phyloP scores from a whole-genome alignment of 37 sponge, comb jelly and placozoan species.

The Hexactinellida sp. region DNA sequence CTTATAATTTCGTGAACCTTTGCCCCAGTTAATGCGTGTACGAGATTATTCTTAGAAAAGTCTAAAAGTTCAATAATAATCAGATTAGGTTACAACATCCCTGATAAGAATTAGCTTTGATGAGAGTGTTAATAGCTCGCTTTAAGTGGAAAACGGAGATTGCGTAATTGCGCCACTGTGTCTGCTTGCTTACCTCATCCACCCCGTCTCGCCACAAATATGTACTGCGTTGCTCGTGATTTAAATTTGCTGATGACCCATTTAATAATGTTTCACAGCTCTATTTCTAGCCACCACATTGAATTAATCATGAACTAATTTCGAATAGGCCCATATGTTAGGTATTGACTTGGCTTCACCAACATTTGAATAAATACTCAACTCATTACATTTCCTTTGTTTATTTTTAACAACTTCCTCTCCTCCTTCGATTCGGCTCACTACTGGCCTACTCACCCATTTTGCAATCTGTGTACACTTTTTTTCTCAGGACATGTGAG shows the following conservation, averaged over 20 bases:
- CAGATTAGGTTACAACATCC: too few relatives aligned
- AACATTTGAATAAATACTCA: background rate
- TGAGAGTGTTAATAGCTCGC: too few relatives aligned
- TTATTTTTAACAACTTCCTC: background rate
- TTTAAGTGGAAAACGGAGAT: too few relatives aligned
- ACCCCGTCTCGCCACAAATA: background rate
- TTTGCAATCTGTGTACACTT: too few relatives aligned
- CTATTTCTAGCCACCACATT: background rate
- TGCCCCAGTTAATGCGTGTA: too few relatives aligned
- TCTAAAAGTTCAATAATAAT: too few relatives aligned
- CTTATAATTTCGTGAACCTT: too few relatives aligned
- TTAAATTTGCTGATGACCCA: background rate
- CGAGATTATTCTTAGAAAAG: too few relatives aligned
- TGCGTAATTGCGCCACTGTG: slow-evolving; percentile 1
- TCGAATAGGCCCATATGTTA: slow-evolving; percentile 16
- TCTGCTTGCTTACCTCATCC: background rate
- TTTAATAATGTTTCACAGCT: background rate
- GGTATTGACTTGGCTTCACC: slow-evolving; percentile 1
- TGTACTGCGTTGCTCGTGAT: background rate
- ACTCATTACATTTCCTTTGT: background rate
- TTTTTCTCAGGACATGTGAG: too few relatives aligned
- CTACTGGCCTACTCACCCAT: background rate
- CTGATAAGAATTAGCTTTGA: too few relatives aligned
- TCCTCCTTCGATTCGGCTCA: background rate
- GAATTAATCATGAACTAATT: slow-evolving; percentile 9